A percentile compares a stretch with the other conserved stretches of the same genome.
These are phyloP conservation scores for Indicator maculatus DNA, from an alignment of 2,113 vertebrate genomes.

Conservation along the genomic window DNA sequence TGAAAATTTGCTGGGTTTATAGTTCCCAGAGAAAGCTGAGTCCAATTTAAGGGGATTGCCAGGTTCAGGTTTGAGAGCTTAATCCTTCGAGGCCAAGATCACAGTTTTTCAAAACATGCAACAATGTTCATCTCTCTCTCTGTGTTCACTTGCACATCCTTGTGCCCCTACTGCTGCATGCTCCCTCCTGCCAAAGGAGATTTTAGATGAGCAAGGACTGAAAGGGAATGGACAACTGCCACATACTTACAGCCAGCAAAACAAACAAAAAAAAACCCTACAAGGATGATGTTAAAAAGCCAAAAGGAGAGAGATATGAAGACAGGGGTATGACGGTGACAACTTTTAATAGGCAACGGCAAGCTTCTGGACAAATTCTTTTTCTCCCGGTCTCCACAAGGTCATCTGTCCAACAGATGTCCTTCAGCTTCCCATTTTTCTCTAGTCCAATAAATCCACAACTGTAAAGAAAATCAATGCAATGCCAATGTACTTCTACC, in stretches of 20 bases:
- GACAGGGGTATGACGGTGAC: background rate
- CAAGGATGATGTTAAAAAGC: background rate
- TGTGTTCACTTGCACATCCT: background rate
- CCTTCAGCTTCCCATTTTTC: background rate
- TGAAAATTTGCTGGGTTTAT: constrained; percentile 49
- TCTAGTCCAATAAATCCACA: background rate
- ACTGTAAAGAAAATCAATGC: background rate
- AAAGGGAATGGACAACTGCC: background rate
- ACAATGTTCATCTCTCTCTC: background rate
- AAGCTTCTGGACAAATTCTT: background rate
- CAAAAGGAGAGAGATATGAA: background rate
- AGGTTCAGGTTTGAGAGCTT: constrained; percentile 10
- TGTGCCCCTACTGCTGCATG: background rate
- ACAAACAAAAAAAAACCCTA: background rate
- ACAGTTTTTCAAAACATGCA: background rate
- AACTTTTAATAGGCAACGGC: background rate
- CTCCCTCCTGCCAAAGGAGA: background rate
- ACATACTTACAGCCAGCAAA: background rate
- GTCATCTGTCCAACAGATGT: background rate
- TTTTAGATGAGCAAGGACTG: background rate
- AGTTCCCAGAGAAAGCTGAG: constrained; percentile 22
- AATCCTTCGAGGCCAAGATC: background rate
- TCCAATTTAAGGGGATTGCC: background rate
- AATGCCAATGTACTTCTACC: background rate
- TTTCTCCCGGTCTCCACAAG: background rate